Percentiles rank a stretch among this genome's conserved stretches.
These are phyloP conservation scores for Denticeps clupeoides DNA, from an alignment of 2,797 vertebrate genomes.

Conservation along the genomic window DNA sequence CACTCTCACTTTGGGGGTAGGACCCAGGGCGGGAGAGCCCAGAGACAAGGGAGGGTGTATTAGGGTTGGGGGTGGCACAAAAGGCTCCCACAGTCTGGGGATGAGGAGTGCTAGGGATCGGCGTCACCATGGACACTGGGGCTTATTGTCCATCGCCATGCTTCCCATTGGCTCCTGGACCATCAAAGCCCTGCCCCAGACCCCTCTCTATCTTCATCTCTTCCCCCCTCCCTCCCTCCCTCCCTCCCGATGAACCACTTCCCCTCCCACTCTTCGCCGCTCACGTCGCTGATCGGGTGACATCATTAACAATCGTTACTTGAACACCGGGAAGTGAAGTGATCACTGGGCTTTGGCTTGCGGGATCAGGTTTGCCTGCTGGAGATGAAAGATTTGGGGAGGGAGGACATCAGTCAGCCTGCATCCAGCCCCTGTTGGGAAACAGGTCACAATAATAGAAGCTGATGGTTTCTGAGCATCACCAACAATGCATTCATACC, in stretches of 20 bases:
- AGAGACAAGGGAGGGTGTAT: too few relatives aligned
- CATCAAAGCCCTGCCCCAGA: not conserved
- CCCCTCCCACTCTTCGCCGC: conserved; percentile 8
- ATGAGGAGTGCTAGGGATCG: not conserved
- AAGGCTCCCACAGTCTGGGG: too few relatives aligned
- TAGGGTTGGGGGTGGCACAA: too few relatives aligned
- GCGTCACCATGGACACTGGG: not conserved
- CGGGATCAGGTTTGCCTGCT: conserved; percentile 57
- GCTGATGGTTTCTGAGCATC: too few relatives aligned
- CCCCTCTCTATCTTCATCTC: not conserved
- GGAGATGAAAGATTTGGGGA: conserved; percentile 55
- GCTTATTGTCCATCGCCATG: not conserved
- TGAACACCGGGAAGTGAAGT: conserved; percentile 60
- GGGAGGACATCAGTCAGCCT: conserved; percentile 25
- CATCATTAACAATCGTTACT: conserved; percentile 71
- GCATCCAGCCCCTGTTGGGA: not conserved
- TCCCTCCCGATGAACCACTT: conserved; percentile 1
- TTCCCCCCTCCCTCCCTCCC: not conserved
- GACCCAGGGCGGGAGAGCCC: conserved; percentile 6
- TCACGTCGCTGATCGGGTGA: conserved; percentile 59
- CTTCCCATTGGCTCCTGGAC: not conserved
- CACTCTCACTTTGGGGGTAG: not conserved
- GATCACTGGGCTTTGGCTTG: conserved; percentile 50
- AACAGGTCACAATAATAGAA: not conserved
- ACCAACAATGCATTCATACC: too few relatives aligned